A percentile compares a stretch with the other conserved stretches of the same genome.
phyloP scores from a whole-genome alignment of 2,888 invertebrate species.

The Phoronis australis region DNA sequence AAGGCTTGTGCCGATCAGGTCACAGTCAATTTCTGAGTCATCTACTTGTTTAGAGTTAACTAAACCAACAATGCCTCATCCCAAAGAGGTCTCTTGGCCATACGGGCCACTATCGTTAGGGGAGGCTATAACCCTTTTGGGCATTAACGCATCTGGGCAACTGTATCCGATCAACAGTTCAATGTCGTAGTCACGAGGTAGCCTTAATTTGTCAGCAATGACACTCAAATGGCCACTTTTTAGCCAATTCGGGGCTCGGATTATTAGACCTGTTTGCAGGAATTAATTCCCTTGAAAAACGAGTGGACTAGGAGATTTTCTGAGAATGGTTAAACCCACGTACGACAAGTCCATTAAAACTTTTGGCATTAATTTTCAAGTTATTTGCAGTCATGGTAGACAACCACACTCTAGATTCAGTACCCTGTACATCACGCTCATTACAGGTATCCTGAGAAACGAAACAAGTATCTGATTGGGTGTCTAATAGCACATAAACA shows the following conservation, averaged over 20 bases:
- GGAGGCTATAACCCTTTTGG: constrained; percentile 9
- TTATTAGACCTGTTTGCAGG: constrained; percentile 11
- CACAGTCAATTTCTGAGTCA: too few relatives aligned
- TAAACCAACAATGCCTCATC: constrained; percentile 7
- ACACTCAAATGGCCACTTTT: background rate
- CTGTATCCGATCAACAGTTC: constrained; percentile 7
- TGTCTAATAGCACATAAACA: constrained; percentile 21
- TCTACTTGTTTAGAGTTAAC: too few relatives aligned
- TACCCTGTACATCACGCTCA: constrained; percentile 6
- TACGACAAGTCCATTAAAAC: constrained; percentile 6
- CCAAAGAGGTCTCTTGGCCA: constrained; percentile 7
- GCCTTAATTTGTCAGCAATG: too few relatives aligned
- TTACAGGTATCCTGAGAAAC: constrained; percentile 10
- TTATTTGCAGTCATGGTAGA: constrained; percentile 15
- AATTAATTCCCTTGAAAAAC: constrained; percentile 12
- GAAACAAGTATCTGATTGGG: constrained; percentile 22
- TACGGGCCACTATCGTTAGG: constrained; percentile 7
- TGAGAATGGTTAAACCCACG: constrained; percentile 6
- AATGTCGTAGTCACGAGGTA: constrained; percentile 1
- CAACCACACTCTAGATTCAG: constrained; percentile 7
- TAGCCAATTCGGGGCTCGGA: constrained; percentile 6
- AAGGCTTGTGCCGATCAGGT: constrained; percentile 2
- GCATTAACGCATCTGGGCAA: constrained; percentile 4
- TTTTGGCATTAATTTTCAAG: constrained; percentile 3
- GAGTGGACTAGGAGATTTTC: constrained; percentile 3